phyloP scores from a whole-genome alignment of 1,140 invertebrate species.

The Heterodera schachtii region DNA sequence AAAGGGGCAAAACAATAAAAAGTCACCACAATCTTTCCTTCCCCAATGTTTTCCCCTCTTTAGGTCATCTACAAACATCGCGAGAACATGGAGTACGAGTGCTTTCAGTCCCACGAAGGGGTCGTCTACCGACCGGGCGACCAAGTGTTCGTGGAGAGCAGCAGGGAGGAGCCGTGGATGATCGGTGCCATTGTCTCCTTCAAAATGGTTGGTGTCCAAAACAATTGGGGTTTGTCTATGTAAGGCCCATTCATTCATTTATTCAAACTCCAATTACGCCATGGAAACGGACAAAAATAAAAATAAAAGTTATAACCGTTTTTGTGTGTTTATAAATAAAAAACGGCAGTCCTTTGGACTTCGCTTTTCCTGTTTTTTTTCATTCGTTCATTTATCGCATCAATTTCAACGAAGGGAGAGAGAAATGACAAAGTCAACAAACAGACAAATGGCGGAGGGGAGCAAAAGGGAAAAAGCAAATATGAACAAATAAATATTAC shows the following conservation, averaged over 20 bases:
- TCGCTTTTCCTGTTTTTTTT: constrained; percentile 9
- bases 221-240: too few species aligned
- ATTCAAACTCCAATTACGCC: too few species aligned
- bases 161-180: constrained; percentile 33
- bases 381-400: not conserved
- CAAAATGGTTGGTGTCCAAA: constrained; percentile 40
- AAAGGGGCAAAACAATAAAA: too few species aligned
- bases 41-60: not conserved
- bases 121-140: constrained; percentile 36
- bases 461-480: not conserved
- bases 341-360: constrained; percentile 9
- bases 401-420: not conserved
- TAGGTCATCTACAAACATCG: constrained; percentile 35
- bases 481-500: not conserved
- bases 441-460: not conserved
- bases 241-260: too few species aligned
- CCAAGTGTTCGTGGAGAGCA: constrained; percentile 42
- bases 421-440: constrained; percentile 2
- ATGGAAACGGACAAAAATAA: too few species aligned
- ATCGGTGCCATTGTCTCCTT: constrained; percentile 33
- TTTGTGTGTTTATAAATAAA: too few species aligned
- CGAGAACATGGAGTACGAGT: constrained; percentile 40
- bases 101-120: constrained; percentile 41
- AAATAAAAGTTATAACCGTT: too few species aligned
- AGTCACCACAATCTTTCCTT: too few species aligned